Evolutionary conservation across 2,888 invertebrate species (phyloP), one percentile per base, ranked within the genome.

Genomic region (Nyleta sp.): DNA sequence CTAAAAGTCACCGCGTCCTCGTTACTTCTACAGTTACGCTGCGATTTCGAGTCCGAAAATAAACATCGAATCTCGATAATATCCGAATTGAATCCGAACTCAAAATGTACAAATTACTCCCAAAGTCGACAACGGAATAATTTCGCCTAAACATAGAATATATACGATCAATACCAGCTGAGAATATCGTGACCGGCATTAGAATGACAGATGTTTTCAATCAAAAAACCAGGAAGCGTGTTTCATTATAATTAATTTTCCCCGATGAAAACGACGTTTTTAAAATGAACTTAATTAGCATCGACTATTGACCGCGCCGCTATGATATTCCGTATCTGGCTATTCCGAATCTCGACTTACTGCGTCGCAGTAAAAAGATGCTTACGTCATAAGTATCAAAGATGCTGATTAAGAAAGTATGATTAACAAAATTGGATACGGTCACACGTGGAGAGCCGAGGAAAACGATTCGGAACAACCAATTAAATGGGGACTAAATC

Each of bases 341-440:
- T 17, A 60, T 55, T 18, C 62, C 33, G 42, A 67, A 67, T 68
- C 55, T 57, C 52, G 33, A 24, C 48, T 62, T 42, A 70, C 65
- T 64, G 42, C 65, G 71, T 52, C 59, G 70, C 53, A 71, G 10
- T 65, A 17, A 57, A 77, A 77, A 70, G 57, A 24, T 60, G 71
- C 71, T 60, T 33, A 77, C 70, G 71, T 77, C 64, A 77, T 64
- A 15, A 53, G 44, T 65, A 70, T 70, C 64, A 76, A 70, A 76
- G 62, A 76, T 65, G 70, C 70, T 76, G 70, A 76, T 76, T 76
- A 76, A 76, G 76, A 70, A 76, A 64, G 71, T 76, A 76, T 65
- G 70, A 76, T 76, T 70, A 71, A 76, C 70, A 71, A 65, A 76
- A 76, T 76, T 76, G 76, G 76, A 76, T 57, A 76, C 65, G 71